Evolutionary conservation across 1,140 invertebrate genomes (phyloP).

Genomic region (Spodoptera frugiperda): DNA sequence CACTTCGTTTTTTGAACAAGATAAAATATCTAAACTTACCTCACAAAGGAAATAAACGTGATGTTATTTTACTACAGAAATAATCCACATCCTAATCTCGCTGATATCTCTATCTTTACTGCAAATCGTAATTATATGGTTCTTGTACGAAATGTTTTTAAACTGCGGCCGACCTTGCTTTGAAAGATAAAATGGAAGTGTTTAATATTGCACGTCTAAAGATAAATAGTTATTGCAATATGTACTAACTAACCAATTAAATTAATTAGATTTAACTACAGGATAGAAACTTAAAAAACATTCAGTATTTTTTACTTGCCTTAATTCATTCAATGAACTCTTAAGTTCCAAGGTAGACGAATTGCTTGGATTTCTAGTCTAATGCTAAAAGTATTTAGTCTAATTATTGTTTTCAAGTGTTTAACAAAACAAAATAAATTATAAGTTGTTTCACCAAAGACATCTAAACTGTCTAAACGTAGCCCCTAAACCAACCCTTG

Average conservation of each 20-base stretch:
- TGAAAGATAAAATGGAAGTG: slow-evolving; percentile 4
- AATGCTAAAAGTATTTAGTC: too few species aligned
- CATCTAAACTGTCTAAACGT: too few species aligned
- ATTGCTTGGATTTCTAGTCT: too few species aligned
- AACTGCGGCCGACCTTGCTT: slow-evolving; percentile 5
- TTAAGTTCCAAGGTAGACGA: too few species aligned
- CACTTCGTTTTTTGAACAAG: not conserved
- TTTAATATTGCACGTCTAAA: not conserved
- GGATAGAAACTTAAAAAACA: too few species aligned
- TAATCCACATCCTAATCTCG: not conserved
- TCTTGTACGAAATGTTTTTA: slow-evolving; percentile 19
- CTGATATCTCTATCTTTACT: slow-evolving; percentile 6
- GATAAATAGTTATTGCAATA: not conserved
- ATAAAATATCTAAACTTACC: not conserved
- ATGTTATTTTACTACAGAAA: not conserved
- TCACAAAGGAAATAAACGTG: not conserved
- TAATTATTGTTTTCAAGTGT: too few species aligned
- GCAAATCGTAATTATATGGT: not conserved
- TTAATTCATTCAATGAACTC: too few species aligned
- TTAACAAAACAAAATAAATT: too few species aligned
- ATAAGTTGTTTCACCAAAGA: too few species aligned
- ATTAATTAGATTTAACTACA: not conserved
- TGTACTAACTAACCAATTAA: not conserved
- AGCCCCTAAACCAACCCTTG: too few species aligned
- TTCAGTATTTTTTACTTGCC: too few species aligned